phyloP scores from a whole-genome alignment of 2,113 vertebrate species.

The Corvus moneduloides region DNA sequence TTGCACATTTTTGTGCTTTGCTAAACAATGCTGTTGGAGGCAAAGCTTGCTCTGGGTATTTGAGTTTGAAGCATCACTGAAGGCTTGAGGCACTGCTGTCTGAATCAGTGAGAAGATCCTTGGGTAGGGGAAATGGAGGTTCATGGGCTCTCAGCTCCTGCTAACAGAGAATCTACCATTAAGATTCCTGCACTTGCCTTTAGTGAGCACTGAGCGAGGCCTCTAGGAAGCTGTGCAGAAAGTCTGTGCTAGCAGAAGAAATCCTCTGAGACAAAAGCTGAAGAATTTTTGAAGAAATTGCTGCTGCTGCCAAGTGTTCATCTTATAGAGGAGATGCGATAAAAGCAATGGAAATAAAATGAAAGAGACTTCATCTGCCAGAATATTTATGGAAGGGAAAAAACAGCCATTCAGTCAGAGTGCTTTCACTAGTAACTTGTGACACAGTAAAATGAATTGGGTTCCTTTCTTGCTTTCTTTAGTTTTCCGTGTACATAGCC shows the following conservation, averaged over 20 bases:
- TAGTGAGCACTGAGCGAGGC: neutral
- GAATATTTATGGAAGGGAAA: neutral
- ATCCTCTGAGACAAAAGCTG: neutral
- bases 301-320: slow-evolving; percentile 36
- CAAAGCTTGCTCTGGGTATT: neutral
- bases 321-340: slow-evolving; percentile 63
- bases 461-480: slow-evolving; percentile 54
- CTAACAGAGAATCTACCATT: neutral
- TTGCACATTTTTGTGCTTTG: slow-evolving; percentile 55
- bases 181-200: neutral
- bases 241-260: neutral
- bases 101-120: neutral
- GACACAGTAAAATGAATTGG: slow-evolving; percentile 55
- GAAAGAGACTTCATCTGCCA: slow-evolving; percentile 22
- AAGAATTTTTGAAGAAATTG: slow-evolving; percentile 8
- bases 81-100: neutral
- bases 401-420: slow-evolving; percentile 42
- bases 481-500: slow-evolving; percentile 73
- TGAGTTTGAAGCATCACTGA: neutral
- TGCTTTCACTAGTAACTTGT: slow-evolving; percentile 53
- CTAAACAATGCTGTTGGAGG: neutral
- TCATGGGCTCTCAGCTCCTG: neutral
- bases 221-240: slow-evolving; percentile 8
- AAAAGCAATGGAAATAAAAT: slow-evolving; percentile 35
- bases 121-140: neutral